Evolutionary conservation across 2,888 invertebrate species (phyloP).

Genomic region (Noctua pronuba): DNA sequence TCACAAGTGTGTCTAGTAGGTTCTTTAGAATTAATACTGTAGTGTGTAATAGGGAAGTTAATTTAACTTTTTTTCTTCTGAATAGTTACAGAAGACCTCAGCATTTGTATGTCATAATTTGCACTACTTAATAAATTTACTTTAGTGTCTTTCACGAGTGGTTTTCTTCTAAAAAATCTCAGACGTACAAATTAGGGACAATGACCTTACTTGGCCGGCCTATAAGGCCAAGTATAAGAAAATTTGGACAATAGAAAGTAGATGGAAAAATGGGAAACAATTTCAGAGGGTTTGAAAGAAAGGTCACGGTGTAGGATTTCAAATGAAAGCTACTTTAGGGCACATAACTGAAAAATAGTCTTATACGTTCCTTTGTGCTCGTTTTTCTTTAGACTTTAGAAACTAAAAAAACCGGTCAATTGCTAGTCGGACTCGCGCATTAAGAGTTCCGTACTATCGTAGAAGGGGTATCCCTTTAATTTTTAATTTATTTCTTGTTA

Average conservation of each 20-base stretch:
- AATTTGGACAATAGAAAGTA: slow-evolving; percentile 4
- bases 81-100: neutral
- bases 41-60: neutral
- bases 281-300: slow-evolving; percentile 18
- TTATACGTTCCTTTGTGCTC: slow-evolving; percentile 1
- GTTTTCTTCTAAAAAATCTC: neutral
- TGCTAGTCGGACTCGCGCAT: too few species aligned
- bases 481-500: too few species aligned
- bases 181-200: neutral
- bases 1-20: slow-evolving; percentile 6
- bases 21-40: slow-evolving; percentile 6
- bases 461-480: too few species aligned
- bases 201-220: neutral
- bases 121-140: neutral
- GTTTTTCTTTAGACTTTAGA: neutral
- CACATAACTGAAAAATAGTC: slow-evolving; percentile 18
- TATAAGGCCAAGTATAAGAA: slow-evolving; percentile 1
- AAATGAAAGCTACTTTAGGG: slow-evolving; percentile 18
- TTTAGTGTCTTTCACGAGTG: too few species aligned
- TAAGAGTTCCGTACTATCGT: too few species aligned
- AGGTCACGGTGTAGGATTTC: slow-evolving; percentile 22
- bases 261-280: slow-evolving; percentile 14
- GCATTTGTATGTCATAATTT: neutral
- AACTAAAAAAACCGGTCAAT: neutral
- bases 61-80: neutral